Evolutionary conservation across 2,113 vertebrate genomes (phyloP).

Genomic region (Indicator maculatus): DNA sequence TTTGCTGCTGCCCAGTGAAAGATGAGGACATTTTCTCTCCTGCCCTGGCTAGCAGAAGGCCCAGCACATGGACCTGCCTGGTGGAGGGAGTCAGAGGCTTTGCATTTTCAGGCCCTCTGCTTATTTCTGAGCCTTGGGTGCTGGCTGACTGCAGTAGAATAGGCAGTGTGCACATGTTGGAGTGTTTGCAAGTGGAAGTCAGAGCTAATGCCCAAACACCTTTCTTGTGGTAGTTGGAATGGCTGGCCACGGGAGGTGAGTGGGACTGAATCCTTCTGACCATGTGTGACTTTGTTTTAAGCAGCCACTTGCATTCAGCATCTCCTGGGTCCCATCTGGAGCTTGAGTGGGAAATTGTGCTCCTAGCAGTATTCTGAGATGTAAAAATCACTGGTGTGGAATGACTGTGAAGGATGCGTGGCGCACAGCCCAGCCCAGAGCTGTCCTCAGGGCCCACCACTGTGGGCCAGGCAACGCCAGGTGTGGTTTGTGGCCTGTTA

Average conservation of each 20-base stretch:
- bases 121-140: not conserved
- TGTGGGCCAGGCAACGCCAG: not conserved
- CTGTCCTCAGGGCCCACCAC: constrained; percentile 52
- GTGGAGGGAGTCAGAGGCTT: not conserved
- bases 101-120: not conserved
- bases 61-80: not conserved
- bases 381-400: constrained; percentile 59
- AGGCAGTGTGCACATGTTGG: not conserved
- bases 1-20: constrained; percentile 2
- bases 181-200: not conserved
- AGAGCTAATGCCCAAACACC: not conserved
- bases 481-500: constrained; percentile 55
- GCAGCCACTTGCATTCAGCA: not conserved
- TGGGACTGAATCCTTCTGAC: not conserved
- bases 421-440: constrained; percentile 30
- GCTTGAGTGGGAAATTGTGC: constrained; percentile 60
- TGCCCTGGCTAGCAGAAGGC: not conserved
- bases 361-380: constrained; percentile 61
- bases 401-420: constrained; percentile 28
- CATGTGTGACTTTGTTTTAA: constrained; percentile 20
- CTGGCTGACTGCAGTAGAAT: not conserved
- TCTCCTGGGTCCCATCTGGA: constrained; percentile 60
- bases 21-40: not conserved
- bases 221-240: not conserved
- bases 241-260: not conserved